A percentile compares a stretch with the other conserved stretches of the same genome.
These are phyloP conservation scores for Ephydatia muelleri DNA, from an alignment of 37 sponge, comb jelly and placozoan genomes.

Conservation along the genomic window DNA sequence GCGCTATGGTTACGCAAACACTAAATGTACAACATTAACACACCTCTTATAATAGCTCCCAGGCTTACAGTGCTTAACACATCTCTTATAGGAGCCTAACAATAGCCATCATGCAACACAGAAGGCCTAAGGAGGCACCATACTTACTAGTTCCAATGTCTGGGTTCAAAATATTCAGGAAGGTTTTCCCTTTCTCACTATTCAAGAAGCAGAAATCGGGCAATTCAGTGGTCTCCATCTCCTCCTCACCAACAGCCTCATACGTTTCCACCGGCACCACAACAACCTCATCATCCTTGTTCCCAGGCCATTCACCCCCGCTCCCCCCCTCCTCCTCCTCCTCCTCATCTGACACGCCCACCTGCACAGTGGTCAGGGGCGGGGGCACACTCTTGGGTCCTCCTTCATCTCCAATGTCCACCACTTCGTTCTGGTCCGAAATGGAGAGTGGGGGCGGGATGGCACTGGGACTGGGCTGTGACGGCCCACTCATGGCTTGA, in stretches of 20 bases:
- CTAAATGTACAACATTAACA: no score
- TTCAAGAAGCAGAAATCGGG: conserved; percentile 52
- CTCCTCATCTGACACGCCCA: conserved; percentile 13
- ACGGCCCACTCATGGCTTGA: background rate
- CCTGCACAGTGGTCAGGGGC: conserved; percentile 44
- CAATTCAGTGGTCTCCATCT: conserved; percentile 14
- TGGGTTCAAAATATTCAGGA: conserved; percentile 73
- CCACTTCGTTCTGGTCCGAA: background rate
- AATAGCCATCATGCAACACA: background rate
- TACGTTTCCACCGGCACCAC: background rate
- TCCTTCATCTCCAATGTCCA: background rate
- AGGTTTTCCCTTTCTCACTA: conserved; percentile 48
- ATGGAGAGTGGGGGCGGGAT: background rate
- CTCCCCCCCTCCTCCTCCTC: background rate
- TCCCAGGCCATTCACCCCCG: background rate
- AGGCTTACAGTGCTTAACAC: no score
- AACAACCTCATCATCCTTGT: conserved; percentile 16
- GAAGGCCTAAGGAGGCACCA: background rate
- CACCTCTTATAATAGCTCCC: no score
- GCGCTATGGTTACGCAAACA: no score
- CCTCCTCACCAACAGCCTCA: conserved; percentile 23
- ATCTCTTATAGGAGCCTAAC: no score
- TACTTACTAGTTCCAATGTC: conserved; percentile 34
- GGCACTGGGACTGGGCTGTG: conserved; percentile 4
- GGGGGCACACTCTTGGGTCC: conserved; percentile 17